These are phyloP conservation scores for Tiliqua scincoides DNA, from an alignment of 2,113 vertebrate species.

Conservation along the genomic window DNA sequence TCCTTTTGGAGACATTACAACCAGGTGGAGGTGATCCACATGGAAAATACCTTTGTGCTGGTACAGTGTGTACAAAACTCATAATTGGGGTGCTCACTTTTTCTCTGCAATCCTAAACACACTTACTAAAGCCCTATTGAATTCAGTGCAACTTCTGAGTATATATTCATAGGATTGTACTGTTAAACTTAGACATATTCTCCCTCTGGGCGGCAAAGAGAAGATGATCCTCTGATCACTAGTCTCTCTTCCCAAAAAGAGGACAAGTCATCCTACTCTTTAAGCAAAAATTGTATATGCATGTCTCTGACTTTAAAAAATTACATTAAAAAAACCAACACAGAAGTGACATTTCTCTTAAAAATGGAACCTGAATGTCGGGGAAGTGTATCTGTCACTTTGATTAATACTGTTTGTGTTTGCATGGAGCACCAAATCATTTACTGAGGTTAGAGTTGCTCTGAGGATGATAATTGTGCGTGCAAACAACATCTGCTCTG, in stretches of 20 bases:
- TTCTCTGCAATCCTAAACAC: neutral
- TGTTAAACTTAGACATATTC: neutral
- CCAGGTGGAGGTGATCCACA: too few species aligned
- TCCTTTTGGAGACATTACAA: neutral
- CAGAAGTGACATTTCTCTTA: constrained; percentile 20
- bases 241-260: neutral
- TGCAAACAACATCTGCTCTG: constrained; percentile 30
- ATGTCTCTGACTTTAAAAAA: constrained; percentile 7
- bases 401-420: constrained; percentile 58
- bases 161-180: too few species aligned
- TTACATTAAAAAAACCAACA: constrained; percentile 6
- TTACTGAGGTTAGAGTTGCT: constrained; percentile 35
- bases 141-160: neutral
- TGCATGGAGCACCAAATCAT: constrained; percentile 24
- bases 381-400: constrained; percentile 45
- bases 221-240: neutral
- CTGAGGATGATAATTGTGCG: constrained; percentile 12
- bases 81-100: too few species aligned
- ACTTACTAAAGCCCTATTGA: too few species aligned
- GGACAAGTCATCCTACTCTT: neutral
- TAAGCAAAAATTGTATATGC: neutral
- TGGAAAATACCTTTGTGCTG: neutral
- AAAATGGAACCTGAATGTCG: constrained; percentile 19
- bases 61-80: neutral
- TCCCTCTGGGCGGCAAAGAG: neutral